A percentile compares a stretch with the other conserved stretches of the same genome.
These are phyloP conservation scores for Pristionchus exspectatus DNA, from an alignment of 2,888 invertebrate genomes.

Conservation along the genomic window DNA sequence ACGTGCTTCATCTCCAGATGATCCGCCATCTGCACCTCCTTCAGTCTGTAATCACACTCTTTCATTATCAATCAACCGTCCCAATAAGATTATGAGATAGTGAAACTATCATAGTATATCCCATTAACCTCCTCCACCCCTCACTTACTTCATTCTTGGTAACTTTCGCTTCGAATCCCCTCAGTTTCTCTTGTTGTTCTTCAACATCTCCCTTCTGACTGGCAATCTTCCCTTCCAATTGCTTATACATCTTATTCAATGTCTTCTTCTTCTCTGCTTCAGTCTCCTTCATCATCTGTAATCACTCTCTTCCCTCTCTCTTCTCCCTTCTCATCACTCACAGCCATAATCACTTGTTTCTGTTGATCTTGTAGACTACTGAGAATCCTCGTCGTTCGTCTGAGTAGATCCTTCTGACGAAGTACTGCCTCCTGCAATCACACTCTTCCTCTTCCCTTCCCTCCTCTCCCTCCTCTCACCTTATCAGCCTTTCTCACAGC, in stretches of 20 bases:
- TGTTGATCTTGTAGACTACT: conserved; percentile 30
- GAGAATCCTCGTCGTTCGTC: conserved; percentile 14
- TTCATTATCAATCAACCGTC: not conserved
- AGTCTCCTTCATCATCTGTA: conserved; percentile 54
- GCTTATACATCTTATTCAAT: conserved; percentile 50
- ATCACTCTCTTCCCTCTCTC: not conserved
- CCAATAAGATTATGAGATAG: not conserved
- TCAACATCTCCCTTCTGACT: conserved; percentile 82
- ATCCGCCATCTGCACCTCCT: not conserved
- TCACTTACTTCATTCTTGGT: conserved; percentile 21
- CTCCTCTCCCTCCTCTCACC: conserved; percentile 43
- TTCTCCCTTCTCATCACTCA: not conserved
- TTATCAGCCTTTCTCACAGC: conserved; percentile 76
- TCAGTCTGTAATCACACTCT: not conserved
- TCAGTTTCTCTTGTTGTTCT: conserved; percentile 91
- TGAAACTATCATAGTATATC: not conserved
- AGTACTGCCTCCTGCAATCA: conserved; percentile 43
- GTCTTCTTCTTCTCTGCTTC: conserved; percentile 48
- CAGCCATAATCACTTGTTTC: conserved; percentile 47
- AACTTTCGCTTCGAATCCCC: conserved; percentile 80
- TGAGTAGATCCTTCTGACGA: conserved; percentile 29
- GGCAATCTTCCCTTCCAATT: conserved; percentile 20
- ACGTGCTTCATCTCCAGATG: conserved; percentile 16
- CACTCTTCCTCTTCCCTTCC: not conserved
- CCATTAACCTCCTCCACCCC: not conserved